These are phyloP conservation scores for Trissolcus brochymenae DNA, from an alignment of 2,888 invertebrate species.

Conservation along the genomic window DNA sequence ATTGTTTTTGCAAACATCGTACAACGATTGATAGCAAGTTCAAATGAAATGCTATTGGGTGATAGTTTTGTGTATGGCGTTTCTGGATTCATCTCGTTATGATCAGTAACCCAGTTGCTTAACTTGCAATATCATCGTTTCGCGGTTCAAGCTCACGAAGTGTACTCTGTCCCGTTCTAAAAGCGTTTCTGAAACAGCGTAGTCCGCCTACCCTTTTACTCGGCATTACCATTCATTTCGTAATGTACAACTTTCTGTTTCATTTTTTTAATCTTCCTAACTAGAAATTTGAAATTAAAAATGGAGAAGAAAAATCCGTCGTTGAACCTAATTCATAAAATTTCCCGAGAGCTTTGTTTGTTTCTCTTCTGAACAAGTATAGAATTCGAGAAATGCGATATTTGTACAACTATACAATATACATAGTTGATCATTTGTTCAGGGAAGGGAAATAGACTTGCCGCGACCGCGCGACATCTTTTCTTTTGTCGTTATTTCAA, in stretches of 20 bases:
- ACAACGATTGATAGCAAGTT: conserved; percentile 19
- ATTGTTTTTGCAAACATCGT: conserved; percentile 38
- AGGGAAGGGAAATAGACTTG: conserved; percentile 21
- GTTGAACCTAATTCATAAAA: conserved; percentile 9
- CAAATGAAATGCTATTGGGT: not conserved
- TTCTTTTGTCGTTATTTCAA: conserved; percentile 17
- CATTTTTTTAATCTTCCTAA: conserved; percentile 44
- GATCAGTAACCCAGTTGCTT: conserved; percentile 41
- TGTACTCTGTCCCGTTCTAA: conserved; percentile 22
- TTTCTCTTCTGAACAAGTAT: conserved; percentile 8
- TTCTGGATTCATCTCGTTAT: conserved; percentile 35
- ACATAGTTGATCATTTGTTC: conserved; percentile 39
- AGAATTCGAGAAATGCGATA: conserved; percentile 27
- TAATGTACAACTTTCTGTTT: conserved; percentile 50
- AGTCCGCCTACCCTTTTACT: conserved; percentile 19
- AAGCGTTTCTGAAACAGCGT: conserved; percentile 36
- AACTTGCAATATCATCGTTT: conserved; percentile 36
- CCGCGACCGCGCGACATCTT: conserved; percentile 7
- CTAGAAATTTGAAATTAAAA: conserved; percentile 41
- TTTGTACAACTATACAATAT: conserved; percentile 20
- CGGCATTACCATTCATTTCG: conserved; percentile 40
- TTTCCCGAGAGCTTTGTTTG: conserved; percentile 22
- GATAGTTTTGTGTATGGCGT: conserved; percentile 12
- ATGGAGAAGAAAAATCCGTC: conserved; percentile 20
- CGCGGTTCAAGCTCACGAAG: conserved; percentile 14